These are phyloP conservation scores for Andrena dorsata DNA, from an alignment of 2,888 invertebrate species.

Conservation along the genomic window DNA sequence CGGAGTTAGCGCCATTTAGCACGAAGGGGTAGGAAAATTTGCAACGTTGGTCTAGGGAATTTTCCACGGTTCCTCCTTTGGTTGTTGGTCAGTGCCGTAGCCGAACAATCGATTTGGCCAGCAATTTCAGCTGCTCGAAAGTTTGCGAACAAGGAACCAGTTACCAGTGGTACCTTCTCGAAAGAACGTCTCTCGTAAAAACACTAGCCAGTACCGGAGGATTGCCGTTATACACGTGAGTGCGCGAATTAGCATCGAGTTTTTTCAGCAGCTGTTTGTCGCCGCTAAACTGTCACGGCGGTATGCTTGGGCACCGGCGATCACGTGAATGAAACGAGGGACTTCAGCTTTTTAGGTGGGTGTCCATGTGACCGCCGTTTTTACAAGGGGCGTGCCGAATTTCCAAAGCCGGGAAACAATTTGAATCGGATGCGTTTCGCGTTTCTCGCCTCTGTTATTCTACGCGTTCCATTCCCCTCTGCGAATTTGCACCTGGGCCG, in stretches of 20 bases:
- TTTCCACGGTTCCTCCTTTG: conserved; percentile 29
- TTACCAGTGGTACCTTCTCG: conserved; percentile 69
- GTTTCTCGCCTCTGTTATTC: neutral
- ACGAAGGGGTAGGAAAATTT: conserved; percentile 5
- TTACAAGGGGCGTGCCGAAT: neutral
- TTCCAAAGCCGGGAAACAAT: neutral
- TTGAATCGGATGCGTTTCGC: conserved; percentile 1
- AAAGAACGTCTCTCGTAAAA: conserved; percentile 64
- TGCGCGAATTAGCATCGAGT: conserved; percentile 31
- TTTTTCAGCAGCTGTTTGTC: neutral
- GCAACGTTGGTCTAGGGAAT: conserved; percentile 51
- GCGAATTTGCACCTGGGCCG: neutral
- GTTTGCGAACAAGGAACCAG: conserved; percentile 66
- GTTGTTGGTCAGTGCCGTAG: conserved; percentile 36
- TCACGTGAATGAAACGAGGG: conserved; percentile 16
- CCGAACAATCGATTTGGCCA: conserved; percentile 47
- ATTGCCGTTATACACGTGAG: conserved; percentile 56
- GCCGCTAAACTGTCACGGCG: conserved; percentile 15
- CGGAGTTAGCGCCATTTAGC: too few relatives aligned
- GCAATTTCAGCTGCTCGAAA: conserved; percentile 50
- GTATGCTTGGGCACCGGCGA: conserved; percentile 8
- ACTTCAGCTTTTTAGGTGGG: conserved; percentile 48
- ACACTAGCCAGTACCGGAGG: conserved; percentile 62
- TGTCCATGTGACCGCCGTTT: conserved; percentile 15
- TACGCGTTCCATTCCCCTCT: neutral